Evolutionary conservation across 2,888 invertebrate genomes (phyloP), one percentile per base, ranked within the genome.

Genomic region (Onchidella celtica): DNA sequence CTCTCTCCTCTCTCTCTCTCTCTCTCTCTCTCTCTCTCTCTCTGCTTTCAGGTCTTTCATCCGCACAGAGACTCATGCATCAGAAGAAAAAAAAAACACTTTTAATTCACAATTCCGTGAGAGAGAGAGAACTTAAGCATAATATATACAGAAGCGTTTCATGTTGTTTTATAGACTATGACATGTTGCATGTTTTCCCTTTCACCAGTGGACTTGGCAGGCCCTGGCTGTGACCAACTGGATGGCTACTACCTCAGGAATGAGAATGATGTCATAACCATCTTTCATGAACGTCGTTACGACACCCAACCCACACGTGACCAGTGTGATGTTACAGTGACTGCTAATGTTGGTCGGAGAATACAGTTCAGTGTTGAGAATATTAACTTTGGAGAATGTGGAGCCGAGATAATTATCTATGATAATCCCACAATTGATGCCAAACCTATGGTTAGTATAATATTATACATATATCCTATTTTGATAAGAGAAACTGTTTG

Each of bases 301-400:
- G 66, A 79, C 47, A 40, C 73, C 4, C 24, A 38, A 17, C 55
- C 79, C 4, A 73, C 73, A 2, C 79, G 79, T 24, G 79, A 79
- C 73, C 73, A 79, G 63, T 79, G 79, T 66, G 79, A 79, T 66
- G 79, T 73, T 0, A 79, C 72, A 2, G n/a, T 79, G 6, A 9
- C 66, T n/a, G 65, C 79, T 27, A 66, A 66, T 40, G 4, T 1
- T 17, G 66, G 66, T 4, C 72, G 73, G 6, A 63, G 79, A 55
- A 79, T 79, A 27, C 55, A 79, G 73, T 79, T 66, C 47, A 38
- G 73, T 1, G 66, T 79, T 29, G 73, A 73, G 4, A 65, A 0
- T n/a, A 73, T 79, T 57, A 65, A 65, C 32, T 79, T 79, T 34
- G 66, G 74, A 9, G 79, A 79, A 36, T 79, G 79, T 66, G 79